Evolutionary conservation across 2,888 invertebrate genomes (phyloP).

Genomic region (Spialia ferax): DNA sequence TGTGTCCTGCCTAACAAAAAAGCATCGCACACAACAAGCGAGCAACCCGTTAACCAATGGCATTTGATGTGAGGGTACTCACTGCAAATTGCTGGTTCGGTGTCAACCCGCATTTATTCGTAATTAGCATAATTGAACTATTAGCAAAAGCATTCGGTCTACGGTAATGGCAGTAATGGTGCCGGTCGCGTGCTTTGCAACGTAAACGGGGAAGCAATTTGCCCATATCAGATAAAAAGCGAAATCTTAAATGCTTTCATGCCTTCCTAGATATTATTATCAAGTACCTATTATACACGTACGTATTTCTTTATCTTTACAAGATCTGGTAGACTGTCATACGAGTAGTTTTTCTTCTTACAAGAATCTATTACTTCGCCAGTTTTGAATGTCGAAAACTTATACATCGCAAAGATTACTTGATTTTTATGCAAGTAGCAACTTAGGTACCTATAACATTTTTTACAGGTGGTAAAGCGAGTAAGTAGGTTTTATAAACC

Average conservation of each 20-base stretch:
- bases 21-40: neutral
- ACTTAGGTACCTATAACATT: too few species aligned
- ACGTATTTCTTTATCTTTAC: neutral
- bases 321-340: neutral
- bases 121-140: slow-evolving; percentile 28
- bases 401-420: too few species aligned
- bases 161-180: slow-evolving; percentile 39
- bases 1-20: neutral
- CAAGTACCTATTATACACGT: neutral
- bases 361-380: neutral
- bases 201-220: slow-evolving; percentile 8
- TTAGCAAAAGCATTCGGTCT: slow-evolving; percentile 8
- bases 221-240: slow-evolving; percentile 4
- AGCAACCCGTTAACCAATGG: slow-evolving; percentile 9
- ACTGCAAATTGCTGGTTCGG: slow-evolving; percentile 23
- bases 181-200: slow-evolving; percentile 42
- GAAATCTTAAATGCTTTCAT: neutral
- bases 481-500: too few species aligned
- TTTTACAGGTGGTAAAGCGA: too few species aligned
- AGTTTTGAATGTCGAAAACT: neutral
- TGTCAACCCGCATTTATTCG: slow-evolving; percentile 25
- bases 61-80: slow-evolving; percentile 14
- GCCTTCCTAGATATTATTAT: neutral
- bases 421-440: too few species aligned
- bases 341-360: too few species aligned